Base-by-base conservation (phyloP, 2,797 vertebrate genomes). In the Micromesistius poutassou region DNA sequence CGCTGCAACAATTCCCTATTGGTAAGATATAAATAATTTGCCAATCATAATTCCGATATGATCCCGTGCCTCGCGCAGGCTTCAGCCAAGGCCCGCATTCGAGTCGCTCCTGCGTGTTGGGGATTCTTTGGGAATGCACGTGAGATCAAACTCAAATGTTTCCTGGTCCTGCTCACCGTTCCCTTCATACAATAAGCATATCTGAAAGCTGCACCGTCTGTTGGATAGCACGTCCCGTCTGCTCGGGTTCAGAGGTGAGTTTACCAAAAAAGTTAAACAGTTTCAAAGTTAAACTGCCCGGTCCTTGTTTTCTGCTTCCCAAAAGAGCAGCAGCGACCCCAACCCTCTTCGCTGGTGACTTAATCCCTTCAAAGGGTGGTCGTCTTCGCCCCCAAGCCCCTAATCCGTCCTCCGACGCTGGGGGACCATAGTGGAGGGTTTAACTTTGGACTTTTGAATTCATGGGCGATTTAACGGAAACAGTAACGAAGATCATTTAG, bases 381-480 rank as follows among this genome's bases (percentile, higher is more conserved):
- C 83, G 79, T 86, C 85, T 91, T 86, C 87, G 90, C 89, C 89
- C 89, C 86, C 84, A 84, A 93, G n/a, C 91, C 83, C 46, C 81
- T 94, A 95, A 96, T 96, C 94, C 94, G 78, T 71, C 86, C 85
- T 74, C 81, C 87, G 88, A 88, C 78, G 89, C 83, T 86, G 73
- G 77, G 85, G 90, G 91, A 50, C 82, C 88, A 87, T 84, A 46
- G 78, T 78, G 38, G 82, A 86, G 91, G 89, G 74, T 91, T 93
- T 92, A 87, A 89, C 89, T 90, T 86, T 91, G 88, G 91, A 89
- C 90, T 91, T 93, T 92, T 92, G 92, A 91, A 95, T 94, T 94
- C 94, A 95, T 94, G 87, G 86, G 77, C 79, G 84, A 91, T 85
- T 92, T 88, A 89, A 91, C 87, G 90, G 91, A 94, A 93, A 93